A percentile compares a stretch with the other conserved stretches of the same genome.
These are phyloP conservation scores for Steinernema hermaphroditum DNA, from an alignment of 2,888 invertebrate genomes.

Conservation along the genomic window DNA sequence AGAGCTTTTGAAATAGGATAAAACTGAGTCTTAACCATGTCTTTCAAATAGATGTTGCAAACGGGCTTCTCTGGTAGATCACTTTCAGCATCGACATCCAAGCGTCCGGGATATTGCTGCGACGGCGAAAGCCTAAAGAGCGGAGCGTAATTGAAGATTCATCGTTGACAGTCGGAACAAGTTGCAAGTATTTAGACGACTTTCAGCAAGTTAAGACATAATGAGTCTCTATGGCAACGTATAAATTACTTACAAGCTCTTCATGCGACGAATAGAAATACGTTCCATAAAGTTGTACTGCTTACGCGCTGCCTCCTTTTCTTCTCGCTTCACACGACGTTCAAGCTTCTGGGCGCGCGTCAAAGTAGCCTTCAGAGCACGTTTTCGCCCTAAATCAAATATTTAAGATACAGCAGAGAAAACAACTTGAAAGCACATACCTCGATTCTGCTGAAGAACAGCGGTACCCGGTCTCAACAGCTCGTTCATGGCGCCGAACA, in stretches of 20 bases:
- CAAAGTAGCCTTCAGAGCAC: constrained; percentile 58
- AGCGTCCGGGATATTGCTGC: constrained; percentile 59
- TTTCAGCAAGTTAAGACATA: background rate
- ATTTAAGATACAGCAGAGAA: no score
- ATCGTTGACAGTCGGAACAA: no score
- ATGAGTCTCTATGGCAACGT: background rate
- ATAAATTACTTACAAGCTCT: constrained; percentile 49
- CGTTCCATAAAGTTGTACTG: constrained; percentile 64
- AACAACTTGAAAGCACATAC: constrained; percentile 7
- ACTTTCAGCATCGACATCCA: constrained; percentile 53
- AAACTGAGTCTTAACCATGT: constrained; percentile 70
- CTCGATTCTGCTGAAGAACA: constrained; percentile 21
- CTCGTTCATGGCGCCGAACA: background rate
- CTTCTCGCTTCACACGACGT: constrained; percentile 59
- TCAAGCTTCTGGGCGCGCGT: constrained; percentile 57
- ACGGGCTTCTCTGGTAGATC: constrained; percentile 54
- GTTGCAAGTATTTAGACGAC: no score
- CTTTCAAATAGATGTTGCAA: constrained; percentile 52
- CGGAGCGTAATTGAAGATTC: background rate
- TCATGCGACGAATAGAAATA: constrained; percentile 61
- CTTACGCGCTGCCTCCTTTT: constrained; percentile 61
- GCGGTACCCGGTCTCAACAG: background rate
- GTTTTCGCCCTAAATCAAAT: constrained; percentile 50
- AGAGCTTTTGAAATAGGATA: constrained; percentile 79
- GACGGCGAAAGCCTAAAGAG: constrained; percentile 57